Percentiles rank a stretch among this genome's conserved stretches.
Evolutionary conservation across 2,797 vertebrate genomes (phyloP).

Genomic region (Labeo calbasu): DNA sequence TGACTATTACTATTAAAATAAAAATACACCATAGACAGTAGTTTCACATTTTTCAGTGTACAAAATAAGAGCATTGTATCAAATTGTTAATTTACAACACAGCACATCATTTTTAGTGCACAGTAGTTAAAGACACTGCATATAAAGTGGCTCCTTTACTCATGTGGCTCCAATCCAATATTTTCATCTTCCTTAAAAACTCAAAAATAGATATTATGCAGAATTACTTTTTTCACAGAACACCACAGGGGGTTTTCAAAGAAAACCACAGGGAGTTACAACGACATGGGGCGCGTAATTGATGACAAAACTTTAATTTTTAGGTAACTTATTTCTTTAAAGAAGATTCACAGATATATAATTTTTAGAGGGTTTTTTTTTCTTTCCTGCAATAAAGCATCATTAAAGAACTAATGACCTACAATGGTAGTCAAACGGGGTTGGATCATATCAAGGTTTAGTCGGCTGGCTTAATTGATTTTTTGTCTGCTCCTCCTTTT

Average conservation of each 20-base stretch:
- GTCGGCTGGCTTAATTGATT: slow-evolving; percentile 1
- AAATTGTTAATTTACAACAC: neutral
- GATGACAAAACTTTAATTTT: neutral
- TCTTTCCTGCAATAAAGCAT: neutral
- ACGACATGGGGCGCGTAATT: neutral
- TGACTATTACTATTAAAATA: too few species aligned
- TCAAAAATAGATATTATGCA: neutral
- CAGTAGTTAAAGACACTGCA: neutral
- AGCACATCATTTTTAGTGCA: neutral
- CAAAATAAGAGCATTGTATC: neutral
- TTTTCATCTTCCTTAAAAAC: neutral
- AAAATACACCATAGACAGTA: too few species aligned
- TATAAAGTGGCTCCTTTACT: neutral
- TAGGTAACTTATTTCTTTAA: neutral
- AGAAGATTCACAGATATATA: too few species aligned
- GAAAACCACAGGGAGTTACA: neutral
- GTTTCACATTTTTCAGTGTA: too few species aligned
- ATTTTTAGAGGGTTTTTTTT: neutral
- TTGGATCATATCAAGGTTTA: slow-evolving; percentile 24
- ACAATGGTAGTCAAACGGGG: slow-evolving; percentile 13
- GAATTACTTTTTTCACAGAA: neutral
- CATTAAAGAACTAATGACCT: slow-evolving; percentile 29
- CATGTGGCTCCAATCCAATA: neutral
- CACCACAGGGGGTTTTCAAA: neutral
- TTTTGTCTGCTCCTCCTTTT: slow-evolving; percentile 28